Percentiles rank a stretch among this genome's conserved stretches.
phyloP scores from a whole-genome alignment of 2,888 invertebrate species.

The Antheraea assamensis region DNA sequence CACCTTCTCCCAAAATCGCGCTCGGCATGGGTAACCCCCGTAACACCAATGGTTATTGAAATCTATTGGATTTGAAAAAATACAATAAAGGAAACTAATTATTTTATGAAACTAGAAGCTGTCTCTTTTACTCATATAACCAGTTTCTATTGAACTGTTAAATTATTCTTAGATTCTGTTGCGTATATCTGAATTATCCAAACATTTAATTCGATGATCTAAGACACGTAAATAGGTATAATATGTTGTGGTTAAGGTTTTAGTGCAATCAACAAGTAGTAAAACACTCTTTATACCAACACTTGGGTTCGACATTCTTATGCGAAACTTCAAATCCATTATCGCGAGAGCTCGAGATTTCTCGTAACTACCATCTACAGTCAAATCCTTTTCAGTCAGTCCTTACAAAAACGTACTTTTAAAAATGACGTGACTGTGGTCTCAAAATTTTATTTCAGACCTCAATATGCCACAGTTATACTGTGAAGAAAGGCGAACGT shows the following conservation, averaged over 20 bases:
- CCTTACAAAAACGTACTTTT: background rate
- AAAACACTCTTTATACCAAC: background rate
- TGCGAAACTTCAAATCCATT: background rate
- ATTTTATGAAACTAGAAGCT: background rate
- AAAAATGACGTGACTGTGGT: constrained; percentile 28
- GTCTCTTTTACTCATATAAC: background rate
- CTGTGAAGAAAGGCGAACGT: constrained; percentile 37
- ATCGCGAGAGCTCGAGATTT: constrained; percentile 11
- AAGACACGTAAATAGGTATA: background rate
- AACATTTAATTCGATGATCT: background rate
- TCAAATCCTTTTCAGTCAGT: constrained; percentile 31
- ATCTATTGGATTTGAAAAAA: background rate
- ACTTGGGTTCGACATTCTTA: background rate
- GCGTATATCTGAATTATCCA: background rate
- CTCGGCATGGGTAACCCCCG: too few species aligned
- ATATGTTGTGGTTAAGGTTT: background rate
- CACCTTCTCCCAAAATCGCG: too few species aligned
- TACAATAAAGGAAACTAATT: too few species aligned
- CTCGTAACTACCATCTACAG: constrained; percentile 34
- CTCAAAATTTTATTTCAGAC: constrained; percentile 43
- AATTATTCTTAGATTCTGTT: background rate
- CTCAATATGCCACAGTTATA: constrained; percentile 44
- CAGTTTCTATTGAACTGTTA: background rate
- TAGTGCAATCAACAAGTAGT: background rate
- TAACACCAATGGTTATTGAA: background rate